phyloP scores from a whole-genome alignment of 2,888 invertebrate species.

The Drosophila kambysellisi region DNA sequence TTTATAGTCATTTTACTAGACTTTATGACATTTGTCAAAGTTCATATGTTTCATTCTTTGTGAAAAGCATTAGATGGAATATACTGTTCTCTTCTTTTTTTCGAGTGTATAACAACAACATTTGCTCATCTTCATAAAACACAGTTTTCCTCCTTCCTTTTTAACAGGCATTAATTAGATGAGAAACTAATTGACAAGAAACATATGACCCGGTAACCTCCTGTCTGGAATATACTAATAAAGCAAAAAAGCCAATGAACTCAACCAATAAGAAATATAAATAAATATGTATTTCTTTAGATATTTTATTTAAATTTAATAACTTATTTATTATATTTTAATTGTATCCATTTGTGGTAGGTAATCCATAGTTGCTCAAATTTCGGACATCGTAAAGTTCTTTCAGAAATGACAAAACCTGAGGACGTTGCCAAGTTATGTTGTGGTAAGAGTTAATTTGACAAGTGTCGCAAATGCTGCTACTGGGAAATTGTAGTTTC shows the following conservation, averaged over 20 bases:
- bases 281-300: neutral
- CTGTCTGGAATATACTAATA: neutral
- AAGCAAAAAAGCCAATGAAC: neutral
- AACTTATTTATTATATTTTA: neutral
- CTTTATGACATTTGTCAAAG: neutral
- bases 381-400: constrained; percentile 37
- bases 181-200: neutral
- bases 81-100: neutral
- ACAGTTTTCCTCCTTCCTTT: neutral
- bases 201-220: neutral
- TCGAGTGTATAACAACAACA: neutral
- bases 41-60: neutral
- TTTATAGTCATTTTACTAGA: neutral
- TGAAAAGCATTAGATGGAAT: no score
- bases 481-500: constrained; percentile 53
- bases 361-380: constrained; percentile 66
- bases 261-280: neutral
- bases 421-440: constrained; percentile 18
- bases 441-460: neutral
- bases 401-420: constrained; percentile 52
- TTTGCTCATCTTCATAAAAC: neutral
- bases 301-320: neutral
- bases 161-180: neutral
- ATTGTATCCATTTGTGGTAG: constrained; percentile 50
- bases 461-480: constrained; percentile 30